These are phyloP conservation scores for Tetragonula clypearis DNA, from an alignment of 1,140 invertebrate species.

Conservation along the genomic window DNA sequence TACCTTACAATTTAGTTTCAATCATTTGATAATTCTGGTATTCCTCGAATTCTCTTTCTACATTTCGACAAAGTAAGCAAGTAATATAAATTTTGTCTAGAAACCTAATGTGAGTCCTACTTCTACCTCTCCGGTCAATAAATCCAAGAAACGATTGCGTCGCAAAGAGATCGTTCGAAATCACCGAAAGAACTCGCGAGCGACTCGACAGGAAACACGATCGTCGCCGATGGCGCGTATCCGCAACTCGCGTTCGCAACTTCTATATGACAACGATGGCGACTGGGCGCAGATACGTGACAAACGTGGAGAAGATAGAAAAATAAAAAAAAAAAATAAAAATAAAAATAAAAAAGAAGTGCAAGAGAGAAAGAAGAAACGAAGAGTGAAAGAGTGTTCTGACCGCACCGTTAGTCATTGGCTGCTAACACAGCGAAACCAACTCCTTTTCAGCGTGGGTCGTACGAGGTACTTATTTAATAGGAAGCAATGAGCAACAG, in stretches of 20 bases:
- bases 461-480: constrained; percentile 59
- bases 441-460: constrained; percentile 66
- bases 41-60: too few relatives aligned
- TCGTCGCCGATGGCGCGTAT: background rate
- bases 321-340: constrained; percentile 5
- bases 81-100: background rate
- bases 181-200: background rate
- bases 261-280: background rate
- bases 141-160: background rate
- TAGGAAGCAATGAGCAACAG: constrained; percentile 69
- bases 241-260: background rate
- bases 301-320: background rate
- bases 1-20: too few relatives aligned
- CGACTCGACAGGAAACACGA: constrained; percentile 11
- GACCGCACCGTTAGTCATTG: constrained; percentile 59
- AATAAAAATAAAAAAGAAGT: background rate
- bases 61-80: too few relatives aligned
- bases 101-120: background rate
- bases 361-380: constrained; percentile 1
- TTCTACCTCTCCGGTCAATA: background rate
- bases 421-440: constrained; percentile 56
- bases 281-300: background rate
- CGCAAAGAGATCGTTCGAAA: background rate
- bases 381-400: constrained; percentile 42
- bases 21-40: too few relatives aligned